phyloP scores from a whole-genome alignment of 2,797 vertebrate species.

The Malurus leucopterus region DNA sequence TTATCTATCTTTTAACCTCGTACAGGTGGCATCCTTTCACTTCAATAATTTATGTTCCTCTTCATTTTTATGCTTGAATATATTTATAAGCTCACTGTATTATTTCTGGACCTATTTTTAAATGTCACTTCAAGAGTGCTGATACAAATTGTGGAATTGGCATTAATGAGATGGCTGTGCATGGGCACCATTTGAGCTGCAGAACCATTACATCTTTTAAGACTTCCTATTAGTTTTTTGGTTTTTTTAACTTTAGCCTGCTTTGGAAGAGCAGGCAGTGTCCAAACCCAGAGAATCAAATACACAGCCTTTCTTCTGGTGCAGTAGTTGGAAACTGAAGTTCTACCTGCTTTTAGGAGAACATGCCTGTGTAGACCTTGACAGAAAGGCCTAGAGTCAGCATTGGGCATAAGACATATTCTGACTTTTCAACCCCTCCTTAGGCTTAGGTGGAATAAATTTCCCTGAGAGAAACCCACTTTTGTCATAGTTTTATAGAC shows the following conservation, averaged over 20 bases:
- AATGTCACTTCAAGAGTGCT: neutral
- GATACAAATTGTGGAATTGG: neutral
- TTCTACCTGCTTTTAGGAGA: neutral
- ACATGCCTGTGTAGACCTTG: neutral
- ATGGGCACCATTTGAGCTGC: neutral
- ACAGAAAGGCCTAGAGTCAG: neutral
- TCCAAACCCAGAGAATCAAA: neutral
- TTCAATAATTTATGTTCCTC: constrained; percentile 11
- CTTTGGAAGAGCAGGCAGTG: neutral
- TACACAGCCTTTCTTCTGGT: neutral
- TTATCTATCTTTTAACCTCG: constrained; percentile 13
- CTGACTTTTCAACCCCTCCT: neutral
- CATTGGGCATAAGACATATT: neutral
- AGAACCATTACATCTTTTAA: neutral
- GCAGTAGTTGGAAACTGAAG: neutral
- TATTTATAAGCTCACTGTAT: constrained; percentile 45
- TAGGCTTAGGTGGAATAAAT: neutral
- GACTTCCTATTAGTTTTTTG: neutral
- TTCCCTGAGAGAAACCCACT: neutral
- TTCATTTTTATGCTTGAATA: constrained; percentile 37
- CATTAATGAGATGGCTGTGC: neutral
- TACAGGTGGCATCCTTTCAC: neutral
- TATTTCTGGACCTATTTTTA: constrained; percentile 40
- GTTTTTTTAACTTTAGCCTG: neutral
- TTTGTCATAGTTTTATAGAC: neutral